Evolutionary conservation across 2,113 vertebrate genomes (phyloP).

Genomic region (Serilophus lunatus): DNA sequence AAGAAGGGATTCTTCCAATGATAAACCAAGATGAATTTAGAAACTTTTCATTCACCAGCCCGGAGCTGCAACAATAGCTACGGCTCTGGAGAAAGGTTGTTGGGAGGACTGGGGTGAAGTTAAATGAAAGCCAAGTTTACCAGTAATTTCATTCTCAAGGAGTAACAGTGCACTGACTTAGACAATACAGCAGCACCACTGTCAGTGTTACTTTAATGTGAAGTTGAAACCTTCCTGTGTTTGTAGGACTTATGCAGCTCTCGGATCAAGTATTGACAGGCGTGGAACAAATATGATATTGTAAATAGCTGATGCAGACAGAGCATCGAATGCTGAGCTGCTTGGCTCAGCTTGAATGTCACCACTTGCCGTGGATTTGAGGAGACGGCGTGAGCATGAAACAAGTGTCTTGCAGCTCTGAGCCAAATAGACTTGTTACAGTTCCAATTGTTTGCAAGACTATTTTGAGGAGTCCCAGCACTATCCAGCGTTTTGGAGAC

Average conservation of each 20-base stretch:
- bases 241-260: slow-evolving; percentile 32
- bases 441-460: background rate
- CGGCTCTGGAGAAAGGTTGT: background rate
- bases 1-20: slow-evolving; percentile 85
- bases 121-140: slow-evolving; percentile 5
- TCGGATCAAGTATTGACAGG: slow-evolving; percentile 51
- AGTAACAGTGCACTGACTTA: slow-evolving; percentile 32
- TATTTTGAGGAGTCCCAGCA: slow-evolving; percentile 6
- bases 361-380: background rate
- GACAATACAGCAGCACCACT: background rate
- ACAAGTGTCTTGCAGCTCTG: slow-evolving; percentile 58
- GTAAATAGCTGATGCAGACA: slow-evolving; percentile 18
- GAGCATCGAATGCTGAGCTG: slow-evolving; percentile 16
- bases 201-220: slow-evolving; percentile 44
- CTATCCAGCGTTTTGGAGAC: background rate
- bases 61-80: slow-evolving; percentile 75
- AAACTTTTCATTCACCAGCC: slow-evolving; percentile 91
- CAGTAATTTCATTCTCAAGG: slow-evolving; percentile 46
- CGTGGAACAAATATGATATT: background rate
- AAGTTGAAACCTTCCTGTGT: slow-evolving; percentile 45
- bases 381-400: background rate
- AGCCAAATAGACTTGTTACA: slow-evolving; percentile 54
- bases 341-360: slow-evolving; percentile 6
- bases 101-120: background rate
- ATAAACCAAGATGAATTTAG: slow-evolving; percentile 95